Evolutionary conservation across 2,113 vertebrate genomes (phyloP).

Genomic region (Melanotaenia duboulayi): DNA sequence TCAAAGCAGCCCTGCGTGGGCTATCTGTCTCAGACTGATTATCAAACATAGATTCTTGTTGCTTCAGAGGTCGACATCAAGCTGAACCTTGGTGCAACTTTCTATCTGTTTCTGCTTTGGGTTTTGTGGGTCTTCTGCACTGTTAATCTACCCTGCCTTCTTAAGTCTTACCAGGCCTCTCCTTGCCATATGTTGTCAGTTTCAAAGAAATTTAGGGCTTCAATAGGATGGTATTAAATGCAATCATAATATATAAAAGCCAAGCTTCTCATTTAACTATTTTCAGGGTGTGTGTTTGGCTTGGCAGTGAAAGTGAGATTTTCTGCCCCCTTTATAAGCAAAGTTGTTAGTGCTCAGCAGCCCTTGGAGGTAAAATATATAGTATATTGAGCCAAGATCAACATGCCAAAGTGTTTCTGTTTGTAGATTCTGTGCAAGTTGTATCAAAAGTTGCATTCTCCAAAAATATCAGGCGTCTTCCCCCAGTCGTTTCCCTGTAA

Average conservation of each 20-base stretch:
- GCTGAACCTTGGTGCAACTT: constrained; percentile 40
- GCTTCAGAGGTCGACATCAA: constrained; percentile 42
- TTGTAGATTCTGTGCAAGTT: constrained; percentile 19
- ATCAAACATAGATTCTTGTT: constrained; percentile 69
- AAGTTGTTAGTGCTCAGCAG: constrained; percentile 32
- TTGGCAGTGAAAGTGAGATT: constrained; percentile 68
- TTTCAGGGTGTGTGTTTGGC: constrained; percentile 67
- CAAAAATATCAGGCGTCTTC: constrained; percentile 2
- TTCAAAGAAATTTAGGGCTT: constrained; percentile 68
- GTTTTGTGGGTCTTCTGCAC: constrained; percentile 19
- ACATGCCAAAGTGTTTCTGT: constrained; percentile 17
- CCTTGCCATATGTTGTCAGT: constrained; percentile 57
- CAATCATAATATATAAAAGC: constrained; percentile 71
- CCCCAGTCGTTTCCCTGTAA: too few relatives aligned
- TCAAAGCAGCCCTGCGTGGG: constrained; percentile 70
- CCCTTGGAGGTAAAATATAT: constrained; percentile 65
- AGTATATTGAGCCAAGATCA: constrained; percentile 58
- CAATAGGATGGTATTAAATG: constrained; percentile 73
- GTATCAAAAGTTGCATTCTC: constrained; percentile 23
- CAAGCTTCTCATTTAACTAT: constrained; percentile 57
- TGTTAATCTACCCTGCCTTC: not conserved
- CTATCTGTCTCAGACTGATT: constrained; percentile 75
- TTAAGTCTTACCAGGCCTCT: constrained; percentile 51
- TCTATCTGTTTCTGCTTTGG: constrained; percentile 12
- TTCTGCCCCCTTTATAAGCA: constrained; percentile 52